These are phyloP conservation scores for Laodelphax striatellus DNA, from an alignment of 1,140 invertebrate genomes.

Conservation along the genomic window DNA sequence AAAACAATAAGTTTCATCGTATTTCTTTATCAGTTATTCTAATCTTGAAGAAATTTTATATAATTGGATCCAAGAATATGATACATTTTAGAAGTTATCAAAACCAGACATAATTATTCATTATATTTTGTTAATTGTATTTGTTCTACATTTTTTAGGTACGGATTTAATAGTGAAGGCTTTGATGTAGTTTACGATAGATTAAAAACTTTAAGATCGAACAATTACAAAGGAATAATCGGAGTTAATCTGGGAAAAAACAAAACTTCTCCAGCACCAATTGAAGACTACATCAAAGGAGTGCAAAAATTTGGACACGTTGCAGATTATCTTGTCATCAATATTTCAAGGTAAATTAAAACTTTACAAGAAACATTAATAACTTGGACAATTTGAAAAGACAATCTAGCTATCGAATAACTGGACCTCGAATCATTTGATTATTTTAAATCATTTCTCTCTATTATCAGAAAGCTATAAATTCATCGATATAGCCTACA, in stretches of 20 bases:
- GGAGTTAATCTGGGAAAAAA: conserved; percentile 96
- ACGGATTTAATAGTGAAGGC: conserved; percentile 95
- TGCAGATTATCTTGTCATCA: conserved; percentile 84
- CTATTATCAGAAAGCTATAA: neutral
- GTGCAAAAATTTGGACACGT: conserved; percentile 59
- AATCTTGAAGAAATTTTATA: no score
- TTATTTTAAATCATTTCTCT: conserved; percentile 2
- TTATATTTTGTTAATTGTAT: no score
- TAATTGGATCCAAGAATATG: no score
- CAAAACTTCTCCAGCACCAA: conserved; percentile 62
- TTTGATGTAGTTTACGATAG: conserved; percentile 59
- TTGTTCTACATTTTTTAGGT: conserved; percentile 33
- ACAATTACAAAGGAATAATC: conserved; percentile 44
- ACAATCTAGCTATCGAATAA: no score
- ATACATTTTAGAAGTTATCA: no score
- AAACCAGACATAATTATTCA: neutral
- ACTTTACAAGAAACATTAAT: neutral
- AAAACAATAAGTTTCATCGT: no score
- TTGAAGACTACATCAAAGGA: conserved; percentile 71
- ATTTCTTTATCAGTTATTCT: no score
- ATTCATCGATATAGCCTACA: no score
- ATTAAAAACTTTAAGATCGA: conserved; percentile 41
- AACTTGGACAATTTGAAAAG: no score
- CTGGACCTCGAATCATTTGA: no score
- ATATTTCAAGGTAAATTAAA: conserved; percentile 57